Evolutionary conservation across 2,888 invertebrate species (phyloP), one percentile per base, ranked within the genome.

Genomic region (Argyresthia albistria): DNA sequence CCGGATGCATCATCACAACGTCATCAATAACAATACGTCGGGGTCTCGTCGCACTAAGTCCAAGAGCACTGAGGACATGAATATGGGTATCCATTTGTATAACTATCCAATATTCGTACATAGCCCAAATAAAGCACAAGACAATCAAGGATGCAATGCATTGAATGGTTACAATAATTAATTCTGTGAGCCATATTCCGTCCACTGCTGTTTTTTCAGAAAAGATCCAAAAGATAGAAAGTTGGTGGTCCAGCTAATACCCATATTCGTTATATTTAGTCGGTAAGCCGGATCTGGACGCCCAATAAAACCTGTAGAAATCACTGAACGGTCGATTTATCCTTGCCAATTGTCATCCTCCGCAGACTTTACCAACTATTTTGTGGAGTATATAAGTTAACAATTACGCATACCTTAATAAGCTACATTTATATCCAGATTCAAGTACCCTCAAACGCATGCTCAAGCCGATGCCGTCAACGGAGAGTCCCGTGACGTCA

Each of bases 381-480:
- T 25, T 25, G 25, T 25, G 25, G 3, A 25, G n/a, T n/a, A n/a
- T n/a, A 25, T 25, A 39, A 39, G 10, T n/a, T n/a, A n/a, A n/a
- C n/a, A n/a, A n/a, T n/a, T n/a, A n/a, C n/a, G n/a, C n/a, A n/a
- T n/a, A n/a, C 4, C 39, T 39, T 8, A 39, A 39, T 39, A 6
- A 39, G n/a, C 9, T n/a, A 9, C 39, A 11, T n/a, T 39, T 39
- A 2, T 39, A 62, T 62, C 77, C 93, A 79, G 96, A 96, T 78
- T 93, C 94, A 68, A 93, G 92, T 70, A 97, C 97, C 8, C 88
- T 98, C 63, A 97, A 97, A 78, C 91, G 96, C 59, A 97, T 98
- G 95, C 89, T 98, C 63, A 97, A 97, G 70, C 97, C 97, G 50
- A 95, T 98, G 92, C 95, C 97, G 25, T 95, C 95, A 61, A 92